Evolutionary conservation across 2,888 invertebrate species (phyloP).

Genomic region (Epinotia bilunana): DNA sequence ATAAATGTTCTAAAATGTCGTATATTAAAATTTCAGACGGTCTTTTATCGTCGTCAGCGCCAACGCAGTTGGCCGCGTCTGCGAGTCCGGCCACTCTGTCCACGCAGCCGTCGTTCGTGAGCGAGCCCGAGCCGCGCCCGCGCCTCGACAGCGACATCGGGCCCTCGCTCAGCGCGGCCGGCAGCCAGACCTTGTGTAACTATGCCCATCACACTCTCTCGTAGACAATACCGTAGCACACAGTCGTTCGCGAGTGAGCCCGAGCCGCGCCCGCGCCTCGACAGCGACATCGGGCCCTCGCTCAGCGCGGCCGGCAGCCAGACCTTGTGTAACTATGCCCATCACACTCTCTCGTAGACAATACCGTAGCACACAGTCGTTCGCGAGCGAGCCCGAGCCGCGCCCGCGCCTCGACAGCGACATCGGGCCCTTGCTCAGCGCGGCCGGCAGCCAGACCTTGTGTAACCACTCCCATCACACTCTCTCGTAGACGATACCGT

Average conservation of each 20-base stretch:
- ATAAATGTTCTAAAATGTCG: background rate
- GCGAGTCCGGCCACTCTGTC: conserved; percentile 67
- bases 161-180: conserved; percentile 78
- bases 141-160: conserved; percentile 81
- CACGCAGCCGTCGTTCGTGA: conserved; percentile 65
- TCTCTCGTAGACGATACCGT: too few relatives aligned
- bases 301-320: conserved; percentile 80
- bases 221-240: background rate
- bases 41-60: conserved; percentile 74
- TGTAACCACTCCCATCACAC: conserved; percentile 54
- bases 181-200: conserved; percentile 75
- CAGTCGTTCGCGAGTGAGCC: conserved; percentile 1
- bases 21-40: conserved; percentile 53
- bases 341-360: conserved; percentile 29
- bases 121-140: conserved; percentile 57
- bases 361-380: conserved; percentile 54
- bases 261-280: conserved; percentile 64
- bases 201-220: conserved; percentile 1
- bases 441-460: conserved; percentile 78
- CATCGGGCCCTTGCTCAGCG: conserved; percentile 78
- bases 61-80: conserved; percentile 66
- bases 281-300: conserved; percentile 79
- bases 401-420: conserved; percentile 78
- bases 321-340: conserved; percentile 64
- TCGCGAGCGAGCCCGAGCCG: conserved; percentile 55